phyloP scores from a whole-genome alignment of 2,888 invertebrate species.

The Drosophila cognata region DNA sequence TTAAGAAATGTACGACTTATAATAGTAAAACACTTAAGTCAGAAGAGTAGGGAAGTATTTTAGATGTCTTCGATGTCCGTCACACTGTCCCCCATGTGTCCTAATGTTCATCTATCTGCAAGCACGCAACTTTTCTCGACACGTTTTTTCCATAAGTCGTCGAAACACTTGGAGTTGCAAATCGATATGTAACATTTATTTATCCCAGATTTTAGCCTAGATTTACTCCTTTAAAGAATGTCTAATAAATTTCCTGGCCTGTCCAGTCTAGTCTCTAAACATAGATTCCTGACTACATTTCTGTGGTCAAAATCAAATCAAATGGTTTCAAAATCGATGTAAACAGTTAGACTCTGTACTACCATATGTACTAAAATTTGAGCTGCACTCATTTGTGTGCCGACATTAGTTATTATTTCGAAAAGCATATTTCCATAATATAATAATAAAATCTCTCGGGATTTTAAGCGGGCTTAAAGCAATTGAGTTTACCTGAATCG shows the following conservation, averaged over 20 bases:
- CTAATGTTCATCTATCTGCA: background rate
- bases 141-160: background rate
- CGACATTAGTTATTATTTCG: background rate
- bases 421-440: background rate
- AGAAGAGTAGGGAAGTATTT: too few relatives aligned
- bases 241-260: background rate
- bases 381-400: background rate
- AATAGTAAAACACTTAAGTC: background rate
- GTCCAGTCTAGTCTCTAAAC: background rate
- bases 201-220: background rate
- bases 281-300: background rate
- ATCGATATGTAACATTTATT: background rate
- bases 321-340: background rate
- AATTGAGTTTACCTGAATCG: constrained; percentile 87
- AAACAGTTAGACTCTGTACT: background rate
- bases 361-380: background rate
- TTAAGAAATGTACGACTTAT: too few relatives aligned
- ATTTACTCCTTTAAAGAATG: background rate
- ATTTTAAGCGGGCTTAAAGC: background rate
- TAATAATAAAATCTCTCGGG: background rate
- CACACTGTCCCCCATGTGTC: background rate
- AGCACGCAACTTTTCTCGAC: background rate
- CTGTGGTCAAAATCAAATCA: background rate
- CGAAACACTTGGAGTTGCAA: background rate
- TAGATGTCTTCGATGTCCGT: background rate